Percentiles rank a stretch among this genome's conserved stretches.
Conservation (phyloP, 2,797 vertebrate species). For the Anableps anableps region DNA sequence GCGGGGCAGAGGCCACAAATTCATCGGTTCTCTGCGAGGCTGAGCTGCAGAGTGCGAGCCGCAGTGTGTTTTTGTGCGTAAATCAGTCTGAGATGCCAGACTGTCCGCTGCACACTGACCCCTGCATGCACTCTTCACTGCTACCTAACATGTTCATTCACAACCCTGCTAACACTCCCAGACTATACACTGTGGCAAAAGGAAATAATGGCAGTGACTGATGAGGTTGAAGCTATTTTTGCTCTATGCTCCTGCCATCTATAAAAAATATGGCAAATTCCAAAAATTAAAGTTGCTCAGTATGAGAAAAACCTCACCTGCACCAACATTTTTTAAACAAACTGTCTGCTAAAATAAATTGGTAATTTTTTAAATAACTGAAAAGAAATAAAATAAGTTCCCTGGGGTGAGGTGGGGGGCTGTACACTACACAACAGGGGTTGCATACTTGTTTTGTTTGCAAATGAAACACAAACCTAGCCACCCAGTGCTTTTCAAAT, state of each 20-base stretch:
- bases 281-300: not conserved
- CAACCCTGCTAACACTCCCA: conserved; percentile 13
- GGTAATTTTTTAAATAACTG: not conserved
- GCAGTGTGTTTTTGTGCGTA: conserved; percentile 26
- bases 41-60: conserved; percentile 39
- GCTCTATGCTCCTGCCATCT: not conserved
- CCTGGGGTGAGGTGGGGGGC: too few species aligned
- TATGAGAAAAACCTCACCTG: not conserved
- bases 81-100: conserved; percentile 52
- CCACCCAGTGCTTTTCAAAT: not conserved
- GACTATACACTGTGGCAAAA: not conserved
- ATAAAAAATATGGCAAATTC: not conserved
- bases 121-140: conserved; percentile 56
- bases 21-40: conserved; percentile 67
- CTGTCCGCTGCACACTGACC: conserved; percentile 63
- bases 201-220: not conserved
- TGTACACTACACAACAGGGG: not conserved
- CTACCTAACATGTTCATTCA: conserved; percentile 38
- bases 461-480: not conserved
- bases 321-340: not conserved
- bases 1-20: conserved; percentile 62
- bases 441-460: not conserved
- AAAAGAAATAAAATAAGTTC: not conserved
- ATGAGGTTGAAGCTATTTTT: not conserved
- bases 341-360: not conserved